Conservation (phyloP, 1,140 invertebrate species). For the Gryllus bimaculatus region DNA sequence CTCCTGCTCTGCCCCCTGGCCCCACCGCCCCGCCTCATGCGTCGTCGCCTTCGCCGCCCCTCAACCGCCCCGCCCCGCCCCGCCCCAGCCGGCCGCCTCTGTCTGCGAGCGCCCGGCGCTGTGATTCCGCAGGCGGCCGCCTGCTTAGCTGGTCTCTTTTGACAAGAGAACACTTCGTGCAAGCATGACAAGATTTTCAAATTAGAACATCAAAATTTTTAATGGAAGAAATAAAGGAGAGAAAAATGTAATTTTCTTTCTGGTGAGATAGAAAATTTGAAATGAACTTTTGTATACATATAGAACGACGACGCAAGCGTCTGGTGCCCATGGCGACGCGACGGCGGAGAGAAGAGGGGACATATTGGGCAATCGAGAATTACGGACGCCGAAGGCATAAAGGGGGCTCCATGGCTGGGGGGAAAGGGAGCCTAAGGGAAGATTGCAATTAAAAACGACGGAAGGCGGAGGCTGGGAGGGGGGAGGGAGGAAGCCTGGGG, state of each 20-base stretch:
- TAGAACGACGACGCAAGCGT: neutral
- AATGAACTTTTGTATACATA: slow-evolving; percentile 8
- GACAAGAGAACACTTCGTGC: slow-evolving; percentile 7
- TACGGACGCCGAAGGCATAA: neutral
- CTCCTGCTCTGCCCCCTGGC: no score
- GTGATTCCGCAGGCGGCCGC: neutral
- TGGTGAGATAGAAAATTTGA: slow-evolving; percentile 19
- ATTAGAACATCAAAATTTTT: slow-evolving; percentile 17
- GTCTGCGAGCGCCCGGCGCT: no score
- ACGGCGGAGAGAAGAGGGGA: neutral
- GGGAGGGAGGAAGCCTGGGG: neutral
- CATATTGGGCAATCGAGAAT: slow-evolving; percentile 4
- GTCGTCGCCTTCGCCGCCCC: no score
- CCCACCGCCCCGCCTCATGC: no score
- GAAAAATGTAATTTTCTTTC: slow-evolving; percentile 21
- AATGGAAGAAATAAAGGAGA: slow-evolving; percentile 8
- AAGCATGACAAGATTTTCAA: slow-evolving; percentile 20
- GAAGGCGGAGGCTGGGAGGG: neutral
- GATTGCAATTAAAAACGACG: neutral
- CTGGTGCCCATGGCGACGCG: neutral
- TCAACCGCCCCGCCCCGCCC: no score
- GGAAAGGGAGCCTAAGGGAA: neutral
- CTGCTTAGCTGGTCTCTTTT: slow-evolving; percentile 2
- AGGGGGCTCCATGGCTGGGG: neutral
- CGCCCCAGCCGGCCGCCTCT: neutral